Evolutionary conservation across 2,113 vertebrate genomes (phyloP).

Genomic region (Neolamprologus caudopunctatus): DNA sequence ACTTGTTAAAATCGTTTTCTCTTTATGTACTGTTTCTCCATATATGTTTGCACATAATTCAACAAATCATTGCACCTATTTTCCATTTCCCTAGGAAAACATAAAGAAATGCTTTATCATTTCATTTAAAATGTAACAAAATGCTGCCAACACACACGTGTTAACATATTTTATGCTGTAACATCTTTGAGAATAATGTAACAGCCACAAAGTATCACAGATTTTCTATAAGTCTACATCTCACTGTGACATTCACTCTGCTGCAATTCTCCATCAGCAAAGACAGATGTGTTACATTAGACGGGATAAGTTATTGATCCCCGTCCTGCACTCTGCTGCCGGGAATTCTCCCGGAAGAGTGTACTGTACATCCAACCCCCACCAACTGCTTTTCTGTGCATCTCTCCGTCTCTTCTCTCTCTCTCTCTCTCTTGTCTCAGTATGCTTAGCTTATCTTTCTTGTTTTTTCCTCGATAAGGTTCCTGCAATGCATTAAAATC

Average conservation of each 20-base stretch:
- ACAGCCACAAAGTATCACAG: neutral
- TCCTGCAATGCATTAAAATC: neutral
- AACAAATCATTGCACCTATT: neutral
- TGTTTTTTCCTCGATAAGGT: neutral
- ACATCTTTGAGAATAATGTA: neutral
- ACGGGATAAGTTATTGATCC: neutral
- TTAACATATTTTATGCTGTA: neutral
- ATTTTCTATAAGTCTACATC: neutral
- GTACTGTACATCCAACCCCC: neutral
- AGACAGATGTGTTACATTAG: neutral
- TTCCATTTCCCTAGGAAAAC: neutral
- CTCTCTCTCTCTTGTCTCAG: neutral
- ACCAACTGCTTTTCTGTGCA: conserved; percentile 61
- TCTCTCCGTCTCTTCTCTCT: conserved; percentile 40
- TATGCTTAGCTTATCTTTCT: neutral
- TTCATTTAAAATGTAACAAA: neutral
- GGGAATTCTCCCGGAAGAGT: neutral
- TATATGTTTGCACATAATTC: neutral
- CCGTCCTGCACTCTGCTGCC: neutral
- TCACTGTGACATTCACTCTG: neutral
- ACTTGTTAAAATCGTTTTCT: neutral
- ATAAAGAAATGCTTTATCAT: neutral
- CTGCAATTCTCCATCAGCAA: neutral
- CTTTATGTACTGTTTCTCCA: neutral
- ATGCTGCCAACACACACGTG: neutral